A percentile compares a stretch with the other conserved stretches of the same genome.
These are phyloP conservation scores for Ennomos quercinarius DNA, from an alignment of 2,888 invertebrate genomes.

Conservation along the genomic window DNA sequence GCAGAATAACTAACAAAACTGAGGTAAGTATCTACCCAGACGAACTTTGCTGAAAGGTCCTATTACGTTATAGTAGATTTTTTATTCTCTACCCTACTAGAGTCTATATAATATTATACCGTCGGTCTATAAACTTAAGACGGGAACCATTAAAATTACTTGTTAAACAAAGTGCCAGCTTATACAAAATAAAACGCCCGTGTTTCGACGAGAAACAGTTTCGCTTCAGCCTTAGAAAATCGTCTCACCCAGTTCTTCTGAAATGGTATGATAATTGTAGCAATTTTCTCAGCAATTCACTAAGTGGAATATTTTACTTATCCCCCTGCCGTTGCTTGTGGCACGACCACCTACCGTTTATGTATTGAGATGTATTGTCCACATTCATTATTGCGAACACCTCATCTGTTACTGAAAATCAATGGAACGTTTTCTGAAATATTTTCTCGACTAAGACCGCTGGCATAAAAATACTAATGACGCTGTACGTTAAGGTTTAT, in stretches of 20 bases:
- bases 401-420: constrained; percentile 47
- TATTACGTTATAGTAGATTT: no score
- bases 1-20: no score
- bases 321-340: constrained; percentile 65
- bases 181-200: constrained; percentile 21
- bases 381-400: constrained; percentile 66
- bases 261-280: constrained; percentile 70
- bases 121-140: not conserved
- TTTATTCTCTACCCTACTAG: no score
- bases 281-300: constrained; percentile 72
- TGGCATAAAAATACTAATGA: no score
- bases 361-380: constrained; percentile 71
- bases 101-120: no score
- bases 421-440: constrained; percentile 3
- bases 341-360: constrained; percentile 73
- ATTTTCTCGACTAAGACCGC: constrained; percentile 4
- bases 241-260: constrained; percentile 41
- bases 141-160: constrained; percentile 11
- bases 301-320: constrained; percentile 80
- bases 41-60: no score
- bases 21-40: no score
- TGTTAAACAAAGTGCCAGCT: constrained; percentile 27
- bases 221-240: constrained; percentile 36
- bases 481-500: no score
- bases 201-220: constrained; percentile 24